Evolutionary conservation across 2,888 invertebrate species (phyloP), one percentile per base, ranked within the genome.

Genomic region (Spodoptera littoralis): DNA sequence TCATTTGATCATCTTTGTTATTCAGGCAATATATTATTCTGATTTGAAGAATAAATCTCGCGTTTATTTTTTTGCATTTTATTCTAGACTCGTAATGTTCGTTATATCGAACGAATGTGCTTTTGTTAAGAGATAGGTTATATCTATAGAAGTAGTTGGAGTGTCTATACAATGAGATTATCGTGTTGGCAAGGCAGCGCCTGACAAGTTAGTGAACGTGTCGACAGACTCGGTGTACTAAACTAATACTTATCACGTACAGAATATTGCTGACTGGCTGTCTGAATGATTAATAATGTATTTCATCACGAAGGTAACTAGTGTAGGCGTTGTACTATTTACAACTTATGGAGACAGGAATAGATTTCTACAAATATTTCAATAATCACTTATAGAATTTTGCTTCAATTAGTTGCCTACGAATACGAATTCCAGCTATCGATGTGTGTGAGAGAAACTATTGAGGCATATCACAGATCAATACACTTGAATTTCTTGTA

Each of bases 1-100:
- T 66, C 60, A 78, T 75, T 79, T 80, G 60, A 76, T 77, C 60
- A 65, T 73, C 59, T 68, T 76, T 77, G 67, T 77, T 65, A 62
- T 70, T 79, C 8, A 47, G 57, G 65, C 57, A 65, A 78, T 78
- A 67, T 47, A 60, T 64, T 67, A 66, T 66, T 74, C 52, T 58
- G 60, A 70, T 70, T 74, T 58, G 57, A 56, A 64, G 52, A 65
- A 65, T 70, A 70, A 74, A 75, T 70, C 48, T 54, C 48, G 41
- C 48, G 60, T 56, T 55, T 55, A 43, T 65, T 65, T 57, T 65
- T 57, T 51, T 58, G 24, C 56, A 47, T 63, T 27, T 65, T 56
- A 56, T 63, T 48, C 36, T 18, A 58, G 55, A 11, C 36, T 13
- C 24, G 52, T 56, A 60, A 13, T 62, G n/a, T 24, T 45, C 27